phyloP scores from a whole-genome alignment of 1,140 invertebrate genomes.

The Leptinotarsa texana region DNA sequence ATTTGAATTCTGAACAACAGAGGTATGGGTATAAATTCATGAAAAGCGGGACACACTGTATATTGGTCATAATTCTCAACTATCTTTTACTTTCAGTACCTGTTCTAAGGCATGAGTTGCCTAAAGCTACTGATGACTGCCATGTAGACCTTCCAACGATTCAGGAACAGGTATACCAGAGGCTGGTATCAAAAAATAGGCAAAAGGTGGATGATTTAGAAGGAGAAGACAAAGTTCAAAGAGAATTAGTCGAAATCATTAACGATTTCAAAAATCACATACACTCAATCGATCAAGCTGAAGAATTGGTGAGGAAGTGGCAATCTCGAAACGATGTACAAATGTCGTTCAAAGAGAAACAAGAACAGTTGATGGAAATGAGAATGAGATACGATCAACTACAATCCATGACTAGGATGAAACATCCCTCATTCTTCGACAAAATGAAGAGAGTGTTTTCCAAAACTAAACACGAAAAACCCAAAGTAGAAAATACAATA shows the following conservation, averaged over 20 bases:
- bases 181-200: not conserved
- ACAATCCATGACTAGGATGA: constrained; percentile 68
- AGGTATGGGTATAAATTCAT: too few relatives aligned
- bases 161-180: not conserved
- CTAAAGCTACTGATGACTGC: constrained; percentile 18
- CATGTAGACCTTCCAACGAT: constrained; percentile 9
- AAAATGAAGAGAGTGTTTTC: constrained; percentile 77
- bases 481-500: constrained; percentile 23
- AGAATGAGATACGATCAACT: constrained; percentile 79
- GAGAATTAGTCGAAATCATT: constrained; percentile 83
- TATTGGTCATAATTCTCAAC: not conserved
- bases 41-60: too few relatives aligned
- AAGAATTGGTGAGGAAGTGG: constrained; percentile 83
- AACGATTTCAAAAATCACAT: constrained; percentile 89
- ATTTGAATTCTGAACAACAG: too few relatives aligned
- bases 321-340: constrained; percentile 82
- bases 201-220: constrained; percentile 20
- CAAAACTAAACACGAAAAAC: constrained; percentile 31
- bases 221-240: constrained; percentile 62
- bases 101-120: constrained; percentile 16
- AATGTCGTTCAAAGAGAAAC: constrained; percentile 82
- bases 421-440: constrained; percentile 77
- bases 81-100: constrained; percentile 22
- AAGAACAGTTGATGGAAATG: constrained; percentile 78
- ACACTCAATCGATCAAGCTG: constrained; percentile 78